These are phyloP conservation scores for Leptodactylus fuscus DNA, from an alignment of 2,113 vertebrate genomes.

Conservation along the genomic window DNA sequence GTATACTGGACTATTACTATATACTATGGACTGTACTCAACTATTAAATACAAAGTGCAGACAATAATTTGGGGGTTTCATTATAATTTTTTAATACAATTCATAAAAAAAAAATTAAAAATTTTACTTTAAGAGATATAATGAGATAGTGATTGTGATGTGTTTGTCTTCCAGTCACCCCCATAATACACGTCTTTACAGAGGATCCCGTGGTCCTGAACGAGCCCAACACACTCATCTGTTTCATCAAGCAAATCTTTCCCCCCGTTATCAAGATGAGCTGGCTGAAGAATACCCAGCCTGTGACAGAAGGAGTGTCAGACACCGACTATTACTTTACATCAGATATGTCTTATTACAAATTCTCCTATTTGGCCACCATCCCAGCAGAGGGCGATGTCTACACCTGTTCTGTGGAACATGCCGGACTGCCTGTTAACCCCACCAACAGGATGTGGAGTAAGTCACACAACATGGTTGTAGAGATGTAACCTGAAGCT, in stretches of 20 bases:
- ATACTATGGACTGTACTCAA: no score
- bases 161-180: slow-evolving; percentile 65
- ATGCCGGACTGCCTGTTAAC: neutral
- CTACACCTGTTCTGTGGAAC: slow-evolving; percentile 45
- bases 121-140: no score
- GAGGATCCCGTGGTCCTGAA: slow-evolving; percentile 55
- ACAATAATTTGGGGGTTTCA: no score
- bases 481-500: no score
- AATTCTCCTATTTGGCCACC: slow-evolving; percentile 44
- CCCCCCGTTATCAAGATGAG: slow-evolving; percentile 72
- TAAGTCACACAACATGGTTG: no score
- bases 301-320: slow-evolving; percentile 63
- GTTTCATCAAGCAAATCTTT: slow-evolving; percentile 72
- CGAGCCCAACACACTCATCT: slow-evolving; percentile 73
- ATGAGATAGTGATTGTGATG: no score
- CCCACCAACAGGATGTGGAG: slow-evolving; percentile 22
- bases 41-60: no score
- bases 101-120: no score
- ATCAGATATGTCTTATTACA: slow-evolving; percentile 64
- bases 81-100: no score
- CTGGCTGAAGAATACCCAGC: slow-evolving; percentile 74
- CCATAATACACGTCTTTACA: slow-evolving; percentile 68
- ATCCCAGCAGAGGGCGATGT: neutral
- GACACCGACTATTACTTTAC: slow-evolving; percentile 67
- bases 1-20: no score